A percentile compares a stretch with the other conserved stretches of the same genome.
phyloP scores from a whole-genome alignment of 1,140 invertebrate species.

The Panulirus ornatus region DNA sequence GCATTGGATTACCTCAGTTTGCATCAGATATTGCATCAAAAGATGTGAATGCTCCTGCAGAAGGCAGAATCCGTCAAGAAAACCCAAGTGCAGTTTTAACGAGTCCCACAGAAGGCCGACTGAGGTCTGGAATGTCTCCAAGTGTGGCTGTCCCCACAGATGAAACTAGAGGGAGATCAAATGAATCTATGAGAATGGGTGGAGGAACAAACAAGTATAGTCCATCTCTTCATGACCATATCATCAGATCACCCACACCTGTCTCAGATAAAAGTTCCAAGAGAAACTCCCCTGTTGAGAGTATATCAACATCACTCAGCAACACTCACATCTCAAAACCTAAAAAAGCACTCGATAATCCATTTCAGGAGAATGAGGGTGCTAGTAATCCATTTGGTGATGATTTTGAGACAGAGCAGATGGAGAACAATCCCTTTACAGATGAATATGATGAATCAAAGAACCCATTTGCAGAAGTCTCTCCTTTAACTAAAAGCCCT shows the following conservation, averaged over 20 bases:
- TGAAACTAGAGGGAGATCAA: constrained; percentile 23
- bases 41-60: neutral
- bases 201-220: constrained; percentile 24
- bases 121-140: constrained; percentile 34
- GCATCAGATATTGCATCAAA: neutral
- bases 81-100: constrained; percentile 17
- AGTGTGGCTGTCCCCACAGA: constrained; percentile 25
- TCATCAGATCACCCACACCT: constrained; percentile 38
- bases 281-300: constrained; percentile 24
- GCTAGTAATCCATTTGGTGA: constrained; percentile 44
- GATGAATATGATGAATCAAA: constrained; percentile 64
- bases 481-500: constrained; percentile 7
- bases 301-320: constrained; percentile 35
- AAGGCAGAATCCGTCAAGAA: constrained; percentile 41
- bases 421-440: constrained; percentile 52
- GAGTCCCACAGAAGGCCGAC: constrained; percentile 48
- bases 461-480: constrained; percentile 57
- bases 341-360: constrained; percentile 15
- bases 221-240: constrained; percentile 52
- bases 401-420: constrained; percentile 59
- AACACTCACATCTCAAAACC: constrained; percentile 30
- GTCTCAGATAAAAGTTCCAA: neutral
- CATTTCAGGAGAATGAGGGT: constrained; percentile 21
- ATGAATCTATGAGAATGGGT: constrained; percentile 21
- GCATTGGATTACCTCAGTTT: neutral